Conservation (phyloP, 2,113 vertebrate species). For the Solea senegalensis region DNA sequence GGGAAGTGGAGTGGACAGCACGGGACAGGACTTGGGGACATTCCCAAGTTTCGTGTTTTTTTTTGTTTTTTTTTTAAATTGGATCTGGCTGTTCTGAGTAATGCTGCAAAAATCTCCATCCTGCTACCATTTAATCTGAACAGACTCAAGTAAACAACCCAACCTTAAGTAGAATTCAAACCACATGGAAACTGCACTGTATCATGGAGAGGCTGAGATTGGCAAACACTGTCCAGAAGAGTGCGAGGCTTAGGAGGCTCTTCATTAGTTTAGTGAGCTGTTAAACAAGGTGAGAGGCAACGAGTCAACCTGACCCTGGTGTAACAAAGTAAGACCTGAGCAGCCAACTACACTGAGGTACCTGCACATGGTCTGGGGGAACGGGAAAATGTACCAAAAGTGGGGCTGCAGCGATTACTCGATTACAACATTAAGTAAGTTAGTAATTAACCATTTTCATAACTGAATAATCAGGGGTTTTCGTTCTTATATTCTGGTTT, state of each 20-base stretch:
- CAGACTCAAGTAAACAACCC: conserved; percentile 39
- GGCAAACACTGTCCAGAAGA: background rate
- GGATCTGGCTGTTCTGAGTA: conserved; percentile 61
- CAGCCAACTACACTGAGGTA: too few relatives aligned
- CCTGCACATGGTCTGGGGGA: too few relatives aligned
- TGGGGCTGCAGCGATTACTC: too few relatives aligned
- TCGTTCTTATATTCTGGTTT: too few relatives aligned
- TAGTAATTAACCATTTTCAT: too few relatives aligned
- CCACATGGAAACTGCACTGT: background rate
- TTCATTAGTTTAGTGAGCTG: background rate
- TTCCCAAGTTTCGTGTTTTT: conserved; percentile 15
- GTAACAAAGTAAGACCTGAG: too few relatives aligned
- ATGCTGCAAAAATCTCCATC: conserved; percentile 56
- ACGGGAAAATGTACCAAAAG: too few relatives aligned
- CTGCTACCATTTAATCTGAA: conserved; percentile 16
- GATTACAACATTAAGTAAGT: too few relatives aligned
- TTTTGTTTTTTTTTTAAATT: conserved; percentile 15
- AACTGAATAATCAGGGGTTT: too few relatives aligned
- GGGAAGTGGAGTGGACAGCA: conserved; percentile 12
- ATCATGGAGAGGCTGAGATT: background rate
- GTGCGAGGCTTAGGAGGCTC: background rate
- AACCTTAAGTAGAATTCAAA: conserved; percentile 16
- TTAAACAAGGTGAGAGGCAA: background rate
- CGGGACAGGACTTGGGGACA: conserved; percentile 40
- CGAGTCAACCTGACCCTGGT: background rate